A percentile compares a stretch with the other conserved stretches of the same genome.
Evolutionary conservation across 2,113 vertebrate species (phyloP).

Genomic region (Axis porcinus): DNA sequence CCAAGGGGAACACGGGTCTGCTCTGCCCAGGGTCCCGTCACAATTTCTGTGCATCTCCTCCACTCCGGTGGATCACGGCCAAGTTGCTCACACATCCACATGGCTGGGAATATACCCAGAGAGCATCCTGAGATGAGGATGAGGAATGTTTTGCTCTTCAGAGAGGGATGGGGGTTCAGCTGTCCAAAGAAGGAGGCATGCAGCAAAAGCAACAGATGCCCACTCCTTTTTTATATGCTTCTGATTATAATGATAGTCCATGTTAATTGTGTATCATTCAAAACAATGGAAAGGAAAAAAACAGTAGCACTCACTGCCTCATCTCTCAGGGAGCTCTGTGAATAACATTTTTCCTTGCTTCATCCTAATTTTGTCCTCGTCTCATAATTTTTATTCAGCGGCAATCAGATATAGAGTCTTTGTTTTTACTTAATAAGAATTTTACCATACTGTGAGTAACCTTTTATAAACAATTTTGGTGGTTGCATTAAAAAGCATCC

Average conservation of each 20-base stretch:
- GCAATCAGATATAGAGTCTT: background rate
- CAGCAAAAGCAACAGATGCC: background rate
- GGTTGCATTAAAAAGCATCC: background rate
- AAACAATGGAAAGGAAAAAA: background rate
- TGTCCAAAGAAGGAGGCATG: background rate
- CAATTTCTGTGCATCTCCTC: background rate
- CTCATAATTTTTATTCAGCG: background rate
- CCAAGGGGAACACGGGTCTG: background rate
- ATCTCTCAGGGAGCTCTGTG: background rate
- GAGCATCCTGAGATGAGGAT: background rate
- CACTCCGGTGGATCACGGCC: rapidly evolving
- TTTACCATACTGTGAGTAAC: background rate
- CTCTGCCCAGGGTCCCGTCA: background rate
- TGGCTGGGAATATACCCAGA: background rate
- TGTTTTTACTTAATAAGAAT: background rate
- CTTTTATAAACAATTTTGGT: background rate
- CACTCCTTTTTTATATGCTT: background rate
- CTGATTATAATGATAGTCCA: background rate
- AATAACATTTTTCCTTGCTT: background rate
- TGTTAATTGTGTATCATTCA: background rate
- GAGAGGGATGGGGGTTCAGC: background rate
- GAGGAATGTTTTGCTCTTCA: background rate
- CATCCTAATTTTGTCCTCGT: background rate
- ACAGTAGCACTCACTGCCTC: background rate
- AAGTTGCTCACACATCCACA: background rate